These are phyloP conservation scores for Bombus terrestris DNA, from an alignment of 1,140 invertebrate species.

Conservation along the genomic window DNA sequence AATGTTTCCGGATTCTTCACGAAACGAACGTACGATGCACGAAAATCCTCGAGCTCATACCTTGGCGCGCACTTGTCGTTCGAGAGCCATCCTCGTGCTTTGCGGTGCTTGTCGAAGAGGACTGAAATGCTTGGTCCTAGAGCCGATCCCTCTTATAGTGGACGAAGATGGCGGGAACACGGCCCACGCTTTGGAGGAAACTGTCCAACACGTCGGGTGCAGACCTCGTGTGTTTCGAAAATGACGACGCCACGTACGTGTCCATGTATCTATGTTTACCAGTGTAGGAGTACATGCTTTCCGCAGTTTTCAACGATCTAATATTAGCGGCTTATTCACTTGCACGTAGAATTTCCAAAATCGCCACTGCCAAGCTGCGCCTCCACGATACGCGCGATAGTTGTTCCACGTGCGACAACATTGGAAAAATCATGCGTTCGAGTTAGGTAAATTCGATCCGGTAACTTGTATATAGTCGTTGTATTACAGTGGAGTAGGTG, in stretches of 20 bases:
- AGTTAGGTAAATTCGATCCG: background rate
- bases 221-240: conserved; percentile 15
- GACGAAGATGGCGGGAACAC: conserved; percentile 61
- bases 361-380: conserved; percentile 14
- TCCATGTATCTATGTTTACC: background rate
- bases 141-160: conserved; percentile 75
- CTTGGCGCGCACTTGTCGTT: conserved; percentile 91
- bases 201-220: conserved; percentile 68
- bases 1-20: background rate
- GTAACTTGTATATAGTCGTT: background rate
- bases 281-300: conserved; percentile 64
- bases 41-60: conserved; percentile 78
- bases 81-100: conserved; percentile 87
- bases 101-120: conserved; percentile 79
- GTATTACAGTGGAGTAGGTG: background rate
- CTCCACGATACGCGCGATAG: background rate
- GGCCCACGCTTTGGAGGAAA: conserved; percentile 73
- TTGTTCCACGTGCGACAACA: conserved; percentile 1
- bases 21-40: background rate
- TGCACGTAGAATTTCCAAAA: conserved; percentile 59
- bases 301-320: conserved; percentile 76
- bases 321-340: conserved; percentile 77
- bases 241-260: conserved; percentile 10
- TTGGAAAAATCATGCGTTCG: background rate
- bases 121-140: conserved; percentile 75